Percentiles rank a stretch among this genome's conserved stretches.
Evolutionary conservation across 2,888 invertebrate species (phyloP).

Genomic region (Gymnoscelis rufifasciata): DNA sequence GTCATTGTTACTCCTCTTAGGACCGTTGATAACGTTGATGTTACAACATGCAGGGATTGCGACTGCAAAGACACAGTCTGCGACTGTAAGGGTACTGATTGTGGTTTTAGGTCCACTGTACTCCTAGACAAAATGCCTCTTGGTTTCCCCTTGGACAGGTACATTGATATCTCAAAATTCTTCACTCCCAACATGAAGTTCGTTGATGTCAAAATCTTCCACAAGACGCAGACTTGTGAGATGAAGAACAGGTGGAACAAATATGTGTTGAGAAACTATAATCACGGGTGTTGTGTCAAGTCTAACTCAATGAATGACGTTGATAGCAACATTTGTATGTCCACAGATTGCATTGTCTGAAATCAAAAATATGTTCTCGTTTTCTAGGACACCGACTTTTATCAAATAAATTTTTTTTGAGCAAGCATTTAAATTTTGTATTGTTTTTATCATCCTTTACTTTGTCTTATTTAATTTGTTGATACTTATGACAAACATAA

Average conservation of each 20-base stretch:
- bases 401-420: too few species aligned
- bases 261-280: slow-evolving; percentile 59
- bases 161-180: slow-evolving; percentile 79
- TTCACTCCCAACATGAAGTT: slow-evolving; percentile 83
- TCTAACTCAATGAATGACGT: slow-evolving; percentile 50
- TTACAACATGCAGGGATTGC: slow-evolving; percentile 67
- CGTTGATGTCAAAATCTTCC: slow-evolving; percentile 82
- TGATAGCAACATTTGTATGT: slow-evolving; percentile 40
- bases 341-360: slow-evolving; percentile 1
- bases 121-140: slow-evolving; percentile 80
- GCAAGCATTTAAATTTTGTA: too few species aligned
- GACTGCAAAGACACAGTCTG: slow-evolving; percentile 31
- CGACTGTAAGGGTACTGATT: background rate
- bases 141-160: slow-evolving; percentile 82
- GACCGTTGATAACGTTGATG: slow-evolving; percentile 57
- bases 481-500: too few species aligned
- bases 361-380: background rate
- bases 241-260: slow-evolving; percentile 67
- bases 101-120: slow-evolving; percentile 58
- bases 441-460: too few species aligned
- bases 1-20: slow-evolving; percentile 80
- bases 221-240: slow-evolving; percentile 72
- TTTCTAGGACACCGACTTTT: too few species aligned
- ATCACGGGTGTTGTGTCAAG: slow-evolving; percentile 37
- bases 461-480: too few species aligned